Evolutionary conservation across 2,888 invertebrate species (phyloP).

Genomic region (Entomobrya multifasciata): DNA sequence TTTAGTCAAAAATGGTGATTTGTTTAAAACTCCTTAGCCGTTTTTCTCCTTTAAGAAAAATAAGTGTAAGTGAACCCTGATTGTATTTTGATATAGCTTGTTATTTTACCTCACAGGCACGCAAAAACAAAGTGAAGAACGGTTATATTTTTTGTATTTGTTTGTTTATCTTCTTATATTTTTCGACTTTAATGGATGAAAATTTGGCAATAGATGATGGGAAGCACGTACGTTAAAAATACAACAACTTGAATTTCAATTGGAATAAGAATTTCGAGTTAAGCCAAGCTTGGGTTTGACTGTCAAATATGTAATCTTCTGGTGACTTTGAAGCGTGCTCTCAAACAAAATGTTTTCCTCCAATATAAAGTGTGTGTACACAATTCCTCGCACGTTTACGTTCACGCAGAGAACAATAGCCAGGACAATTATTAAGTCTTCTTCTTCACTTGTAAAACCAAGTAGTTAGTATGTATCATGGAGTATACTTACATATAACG

Average conservation of each 20-base stretch:
- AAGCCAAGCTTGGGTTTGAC: not conserved
- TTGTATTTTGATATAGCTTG: not conserved
- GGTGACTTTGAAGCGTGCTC: not conserved
- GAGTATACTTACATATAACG: not conserved
- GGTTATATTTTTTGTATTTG: not conserved
- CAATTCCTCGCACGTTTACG: conserved; percentile 57
- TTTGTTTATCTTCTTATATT: conserved; percentile 24
- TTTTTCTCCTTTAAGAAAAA: not conserved
- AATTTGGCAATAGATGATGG: conserved; percentile 21
- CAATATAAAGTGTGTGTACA: not conserved
- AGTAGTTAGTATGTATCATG: not conserved
- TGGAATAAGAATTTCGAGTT: conserved; percentile 8
- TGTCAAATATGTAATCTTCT: not conserved
- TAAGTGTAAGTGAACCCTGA: not conserved
- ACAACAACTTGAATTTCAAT: not conserved
- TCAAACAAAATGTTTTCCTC: not conserved
- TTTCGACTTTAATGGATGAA: conserved; percentile 7
- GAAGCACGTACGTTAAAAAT: conserved; percentile 17
- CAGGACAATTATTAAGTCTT: conserved; percentile 53
- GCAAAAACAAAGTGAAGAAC: not conserved
- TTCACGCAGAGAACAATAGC: conserved; percentile 64
- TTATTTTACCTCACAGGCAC: not conserved
- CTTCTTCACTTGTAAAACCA: conserved; percentile 2
- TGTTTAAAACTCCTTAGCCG: not conserved
- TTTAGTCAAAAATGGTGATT: conserved; percentile 20